Evolutionary conservation across 92 coral and sea anemone genomes (phyloP), one percentile per base, ranked within the genome.

Genomic region (Siderastrea siderea): DNA sequence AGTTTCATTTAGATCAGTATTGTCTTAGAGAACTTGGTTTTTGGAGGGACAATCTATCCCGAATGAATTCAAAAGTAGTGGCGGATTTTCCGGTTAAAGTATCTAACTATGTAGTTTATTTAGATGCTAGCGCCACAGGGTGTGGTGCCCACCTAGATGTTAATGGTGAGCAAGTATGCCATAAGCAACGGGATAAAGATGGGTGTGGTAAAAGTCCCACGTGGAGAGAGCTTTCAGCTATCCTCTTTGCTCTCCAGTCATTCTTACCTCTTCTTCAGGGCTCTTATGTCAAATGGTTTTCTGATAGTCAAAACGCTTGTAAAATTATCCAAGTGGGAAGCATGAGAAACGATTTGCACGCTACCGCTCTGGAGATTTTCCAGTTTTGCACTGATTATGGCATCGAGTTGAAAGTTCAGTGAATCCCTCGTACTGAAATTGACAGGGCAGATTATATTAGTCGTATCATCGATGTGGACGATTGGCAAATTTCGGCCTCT

Each of bases 261-360:
- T n/a, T n/a, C n/a, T n/a, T n/a, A n/a, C n/a, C n/a, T n/a, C n/a
- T n/a, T n/a, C n/a, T n/a, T n/a, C n/a, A n/a, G n/a, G 80, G 81
- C 50, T 84, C 71, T 38, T 73, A 73, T 45, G 83, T 85, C 47
- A 77, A 75, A 57, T 45, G 85, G 91, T 75, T 62, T 11, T 49
- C 76, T 13, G 91, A 90, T 64, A 78, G 79, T 61, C 92, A 89
- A 67, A 67, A 66, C 16, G 86, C 85, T n/a, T 81, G 69, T 51
- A 90, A 77, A 82, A 89, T 93, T 71, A 58, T 75, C 47, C 77
- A 87, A 7, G 87, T 90, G 16, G 90, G 92, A 15, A 94, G 95
- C 58, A 91, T 88, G 94, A 87, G 80, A 68, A 38, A 13, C 13
- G 83, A 87, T 70, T 78, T n/a, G 47, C 84, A 79, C n/a, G 46